A percentile compares a stretch with the other conserved stretches of the same genome.
Conservation (phyloP, 2,113 vertebrate genomes). For the Bombycilla garrulus region DNA sequence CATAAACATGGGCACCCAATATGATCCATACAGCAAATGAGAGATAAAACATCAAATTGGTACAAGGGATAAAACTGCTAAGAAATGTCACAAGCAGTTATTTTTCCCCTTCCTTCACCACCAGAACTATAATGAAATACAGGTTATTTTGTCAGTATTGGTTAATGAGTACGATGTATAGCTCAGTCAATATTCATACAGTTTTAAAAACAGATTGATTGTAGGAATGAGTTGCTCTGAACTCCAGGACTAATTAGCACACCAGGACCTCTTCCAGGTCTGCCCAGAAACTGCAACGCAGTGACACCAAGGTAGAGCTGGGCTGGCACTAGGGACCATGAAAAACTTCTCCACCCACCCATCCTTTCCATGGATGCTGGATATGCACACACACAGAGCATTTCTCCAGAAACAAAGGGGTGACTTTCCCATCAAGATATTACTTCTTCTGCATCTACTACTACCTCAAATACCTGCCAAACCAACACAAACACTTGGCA, state of each 20-base stretch:
- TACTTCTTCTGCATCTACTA: not conserved
- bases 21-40: not conserved
- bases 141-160: not conserved
- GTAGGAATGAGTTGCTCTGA: not conserved
- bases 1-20: not conserved
- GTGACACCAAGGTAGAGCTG: not conserved
- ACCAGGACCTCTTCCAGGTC: not conserved
- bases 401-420: not conserved
- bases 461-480: conserved; percentile 34
- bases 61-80: not conserved
- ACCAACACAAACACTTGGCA: conserved; percentile 48
- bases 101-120: not conserved
- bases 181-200: not conserved
- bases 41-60: not conserved
- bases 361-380: not conserved
- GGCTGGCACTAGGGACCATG: not conserved
- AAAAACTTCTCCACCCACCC: not conserved
- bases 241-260: not conserved
- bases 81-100: not conserved
- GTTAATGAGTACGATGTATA: not conserved
- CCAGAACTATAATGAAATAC: not conserved
- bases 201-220: not conserved
- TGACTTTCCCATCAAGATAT: not conserved
- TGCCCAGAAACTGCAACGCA: not conserved
- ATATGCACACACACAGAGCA: not conserved